Evolutionary conservation across 2,888 invertebrate species (phyloP).

Genomic region (Metopia argyrocephala): DNA sequence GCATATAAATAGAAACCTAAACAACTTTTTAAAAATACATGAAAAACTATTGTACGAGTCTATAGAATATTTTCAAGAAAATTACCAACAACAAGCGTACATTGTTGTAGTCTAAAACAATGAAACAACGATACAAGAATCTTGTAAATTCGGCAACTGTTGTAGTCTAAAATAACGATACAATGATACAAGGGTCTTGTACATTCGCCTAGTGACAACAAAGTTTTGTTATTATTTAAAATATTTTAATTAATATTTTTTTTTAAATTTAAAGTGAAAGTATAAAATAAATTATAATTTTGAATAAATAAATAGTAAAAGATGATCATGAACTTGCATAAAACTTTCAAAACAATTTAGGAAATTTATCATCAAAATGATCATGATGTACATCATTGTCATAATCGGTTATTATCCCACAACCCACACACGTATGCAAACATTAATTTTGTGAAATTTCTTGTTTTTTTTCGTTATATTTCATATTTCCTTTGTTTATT

Average conservation of each 20-base stretch:
- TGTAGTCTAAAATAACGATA: too few species aligned
- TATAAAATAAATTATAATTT: not conserved
- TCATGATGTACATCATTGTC: not conserved
- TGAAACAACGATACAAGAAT: too few species aligned
- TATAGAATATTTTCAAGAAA: too few species aligned
- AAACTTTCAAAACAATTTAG: not conserved
- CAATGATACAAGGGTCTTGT: too few species aligned
- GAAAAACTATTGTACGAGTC: too few species aligned
- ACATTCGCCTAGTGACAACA: too few species aligned
- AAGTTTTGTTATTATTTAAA: not conserved
- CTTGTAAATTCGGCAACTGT: too few species aligned
- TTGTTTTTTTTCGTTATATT: not conserved
- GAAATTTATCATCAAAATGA: not conserved
- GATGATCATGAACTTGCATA: slow-evolving; percentile 8
- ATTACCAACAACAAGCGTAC: too few species aligned
- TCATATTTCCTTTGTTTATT: not conserved
- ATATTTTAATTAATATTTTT: not conserved
- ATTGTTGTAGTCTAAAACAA: too few species aligned
- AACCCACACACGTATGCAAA: not conserved
- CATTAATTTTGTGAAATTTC: not conserved
- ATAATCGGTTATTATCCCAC: not conserved
- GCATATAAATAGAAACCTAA: too few species aligned
- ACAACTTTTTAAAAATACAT: too few species aligned
- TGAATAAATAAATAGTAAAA: not conserved
- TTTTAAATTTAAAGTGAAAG: slow-evolving; percentile 2